Evolutionary conservation across 2,888 invertebrate species (phyloP), one percentile per base, ranked within the genome.

Genomic region (Schrankia costaestrigalis): DNA sequence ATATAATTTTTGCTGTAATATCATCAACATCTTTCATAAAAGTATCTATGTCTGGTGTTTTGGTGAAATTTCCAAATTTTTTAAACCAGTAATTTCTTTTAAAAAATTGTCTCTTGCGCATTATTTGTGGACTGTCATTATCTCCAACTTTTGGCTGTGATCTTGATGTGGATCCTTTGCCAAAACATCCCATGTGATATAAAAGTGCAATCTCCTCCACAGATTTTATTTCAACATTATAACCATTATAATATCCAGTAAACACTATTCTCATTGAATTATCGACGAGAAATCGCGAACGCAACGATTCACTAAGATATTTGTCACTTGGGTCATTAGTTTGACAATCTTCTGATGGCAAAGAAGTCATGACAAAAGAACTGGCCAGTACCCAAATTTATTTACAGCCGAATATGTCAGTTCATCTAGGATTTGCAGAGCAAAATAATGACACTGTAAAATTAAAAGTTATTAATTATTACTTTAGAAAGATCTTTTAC

Each of bases 161-260:
- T 19, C 91, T 86, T 0, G 93, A 93, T 22, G 89, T 67, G 4
- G 91, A 90, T 1, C 93, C 93, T 80, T 94, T 94, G 0, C 95
- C 95, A 77, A 93, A 95, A 67, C 89, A 93, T 0, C 95, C 95
- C 89, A 91, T 92, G 12, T 91, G 90, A 63, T 93, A 89, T 8
- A 95, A 60, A 3, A 87, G 75, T 45, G 83, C 78, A 67, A 93
- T 92, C 56, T 92, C 90, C 26, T 90, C 85, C 0, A 75, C 63
- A 45, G 92, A 86, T 24, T 71, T 79, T 15, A 95, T 81, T 56
- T 91, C 90, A 1, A 94, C 91, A 47, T 90, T 90, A 41, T 91
- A 89, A 0, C 93, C 93, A 65, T 92, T 93, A 54, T 91, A 93
- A 51, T 89, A 76, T 0, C 93, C 94, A 42, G 86, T 89, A 57